Conservation (phyloP, 2,113 vertebrate species). For the Cebus imitator region DNA sequence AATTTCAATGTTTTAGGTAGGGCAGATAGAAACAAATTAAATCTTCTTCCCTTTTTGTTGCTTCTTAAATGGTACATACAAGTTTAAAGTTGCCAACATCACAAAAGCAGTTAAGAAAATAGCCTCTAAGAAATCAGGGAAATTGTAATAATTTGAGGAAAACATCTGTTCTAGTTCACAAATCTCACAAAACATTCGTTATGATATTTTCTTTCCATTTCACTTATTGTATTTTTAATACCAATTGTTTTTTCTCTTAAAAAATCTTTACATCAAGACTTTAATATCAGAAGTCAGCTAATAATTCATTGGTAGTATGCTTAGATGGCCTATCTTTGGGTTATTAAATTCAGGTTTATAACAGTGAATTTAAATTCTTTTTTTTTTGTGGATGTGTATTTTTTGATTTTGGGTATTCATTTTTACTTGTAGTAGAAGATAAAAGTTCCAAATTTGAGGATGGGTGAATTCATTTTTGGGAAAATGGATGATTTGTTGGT, state of each 20-base stretch:
- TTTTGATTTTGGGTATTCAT: background rate
- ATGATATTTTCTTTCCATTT: conserved; percentile 62
- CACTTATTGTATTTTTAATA: conserved; percentile 42
- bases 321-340: conserved; percentile 42
- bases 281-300: conserved; percentile 27
- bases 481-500: background rate
- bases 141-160: conserved; percentile 59
- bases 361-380: background rate
- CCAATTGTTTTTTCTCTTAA: conserved; percentile 42
- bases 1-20: background rate
- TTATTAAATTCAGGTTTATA: conserved; percentile 21
- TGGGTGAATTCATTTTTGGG: background rate
- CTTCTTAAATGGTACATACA: background rate
- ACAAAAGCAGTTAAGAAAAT: conserved; percentile 55
- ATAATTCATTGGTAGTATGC: background rate
- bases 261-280: conserved; percentile 18
- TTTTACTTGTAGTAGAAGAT: background rate
- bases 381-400: background rate
- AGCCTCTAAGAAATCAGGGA: background rate
- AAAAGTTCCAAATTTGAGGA: background rate
- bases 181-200: conserved; percentile 35
- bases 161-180: conserved; percentile 66
- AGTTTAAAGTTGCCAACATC: conserved; percentile 19
- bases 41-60: background rate
- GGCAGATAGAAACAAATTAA: background rate